These are phyloP conservation scores for Bolborhynchus lineola DNA, from an alignment of 2,113 vertebrate genomes.

Conservation along the genomic window DNA sequence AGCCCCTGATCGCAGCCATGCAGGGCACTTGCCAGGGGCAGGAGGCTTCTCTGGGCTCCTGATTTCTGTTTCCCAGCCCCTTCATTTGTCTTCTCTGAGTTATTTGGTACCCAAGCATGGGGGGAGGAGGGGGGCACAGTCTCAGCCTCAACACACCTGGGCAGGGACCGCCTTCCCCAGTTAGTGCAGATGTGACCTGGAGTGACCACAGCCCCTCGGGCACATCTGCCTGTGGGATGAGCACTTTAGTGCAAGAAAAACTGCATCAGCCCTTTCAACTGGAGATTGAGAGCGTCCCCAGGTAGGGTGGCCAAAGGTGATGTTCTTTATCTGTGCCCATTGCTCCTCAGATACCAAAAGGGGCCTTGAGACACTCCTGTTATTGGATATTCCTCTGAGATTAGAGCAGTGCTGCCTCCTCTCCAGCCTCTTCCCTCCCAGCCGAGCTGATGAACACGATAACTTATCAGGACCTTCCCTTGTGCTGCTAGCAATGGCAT, in stretches of 20 bases:
- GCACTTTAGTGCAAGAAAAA: background rate
- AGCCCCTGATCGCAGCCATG: background rate
- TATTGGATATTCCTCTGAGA: background rate
- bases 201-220: background rate
- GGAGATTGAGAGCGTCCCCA: background rate
- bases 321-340: background rate
- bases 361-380: background rate
- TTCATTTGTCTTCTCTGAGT: background rate
- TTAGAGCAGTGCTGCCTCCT: background rate
- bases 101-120: background rate
- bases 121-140: no score
- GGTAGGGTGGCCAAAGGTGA: slow-evolving; percentile 46
- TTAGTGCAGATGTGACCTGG: background rate
- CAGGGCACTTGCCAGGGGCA: background rate
- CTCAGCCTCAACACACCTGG: fast-evolving
- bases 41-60: background rate
- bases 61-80: background rate
- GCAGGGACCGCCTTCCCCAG: background rate
- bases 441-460: background rate
- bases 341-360: background rate
- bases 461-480: slow-evolving; percentile 6
- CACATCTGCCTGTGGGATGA: fast-evolving
- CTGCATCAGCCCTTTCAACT: background rate
- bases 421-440: background rate
- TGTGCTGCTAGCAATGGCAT: background rate